Evolutionary conservation across 2,797 vertebrate species (phyloP).

Genomic region (Pangasius djambal): DNA sequence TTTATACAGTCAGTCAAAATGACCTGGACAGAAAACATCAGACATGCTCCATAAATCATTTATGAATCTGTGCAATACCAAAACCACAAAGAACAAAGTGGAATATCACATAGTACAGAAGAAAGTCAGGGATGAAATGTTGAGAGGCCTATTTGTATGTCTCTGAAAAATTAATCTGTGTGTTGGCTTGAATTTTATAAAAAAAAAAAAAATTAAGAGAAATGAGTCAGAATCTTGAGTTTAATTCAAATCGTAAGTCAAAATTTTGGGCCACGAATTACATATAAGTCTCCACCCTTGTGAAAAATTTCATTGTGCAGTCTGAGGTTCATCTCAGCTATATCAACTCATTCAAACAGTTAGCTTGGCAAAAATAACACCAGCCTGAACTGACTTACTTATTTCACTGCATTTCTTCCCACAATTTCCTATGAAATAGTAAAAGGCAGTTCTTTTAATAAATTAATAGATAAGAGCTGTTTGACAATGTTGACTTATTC

Average conservation of each 20-base stretch:
- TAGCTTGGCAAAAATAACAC: background rate
- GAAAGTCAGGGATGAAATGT: too few relatives aligned
- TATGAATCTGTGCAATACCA: too few relatives aligned
- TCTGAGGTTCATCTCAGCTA: background rate
- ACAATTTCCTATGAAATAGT: background rate
- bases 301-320: background rate
- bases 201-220: too few relatives aligned
- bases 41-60: too few relatives aligned
- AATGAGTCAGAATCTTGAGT: too few relatives aligned
- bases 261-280: background rate
- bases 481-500: slow-evolving; percentile 75
- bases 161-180: too few relatives aligned
- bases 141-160: too few relatives aligned
- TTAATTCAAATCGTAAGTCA: too few relatives aligned
- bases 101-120: too few relatives aligned
- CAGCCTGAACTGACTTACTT: background rate
- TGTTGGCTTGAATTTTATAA: too few relatives aligned
- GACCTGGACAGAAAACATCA: background rate
- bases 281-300: background rate
- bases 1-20: background rate
- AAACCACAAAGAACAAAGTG: background rate
- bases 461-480: slow-evolving; percentile 74
- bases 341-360: background rate
- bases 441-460: slow-evolving; percentile 58
- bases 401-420: background rate